A percentile compares a stretch with the other conserved stretches of the same genome.
Conservation (phyloP, 1,140 invertebrate species). For the Brachionus calyciflorus region DNA sequence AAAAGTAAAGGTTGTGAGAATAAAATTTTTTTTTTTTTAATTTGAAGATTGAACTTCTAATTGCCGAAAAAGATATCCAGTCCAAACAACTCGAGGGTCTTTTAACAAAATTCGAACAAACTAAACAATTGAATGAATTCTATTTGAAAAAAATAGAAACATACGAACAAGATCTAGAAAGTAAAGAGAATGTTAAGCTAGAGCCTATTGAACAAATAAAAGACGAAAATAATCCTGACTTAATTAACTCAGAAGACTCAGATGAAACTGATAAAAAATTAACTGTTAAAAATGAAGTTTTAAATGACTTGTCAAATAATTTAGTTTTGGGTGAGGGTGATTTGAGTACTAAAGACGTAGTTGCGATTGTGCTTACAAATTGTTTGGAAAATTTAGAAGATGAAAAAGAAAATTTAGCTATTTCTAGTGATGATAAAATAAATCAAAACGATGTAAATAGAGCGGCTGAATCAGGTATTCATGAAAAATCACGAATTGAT, state of each 20-base stretch:
- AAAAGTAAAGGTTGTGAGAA: no score
- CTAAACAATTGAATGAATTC: slow-evolving; percentile 14
- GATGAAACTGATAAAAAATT: slow-evolving; percentile 1
- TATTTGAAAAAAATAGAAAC: slow-evolving; percentile 7
- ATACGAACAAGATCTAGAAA: background rate
- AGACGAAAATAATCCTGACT: background rate
- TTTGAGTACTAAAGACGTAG: background rate
- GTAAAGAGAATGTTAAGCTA: slow-evolving; percentile 13
- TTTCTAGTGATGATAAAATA: background rate
- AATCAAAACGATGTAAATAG: background rate
- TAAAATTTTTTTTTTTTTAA: background rate
- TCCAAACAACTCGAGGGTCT: slow-evolving; percentile 34
- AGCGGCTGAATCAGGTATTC: background rate
- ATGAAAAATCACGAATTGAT: background rate
- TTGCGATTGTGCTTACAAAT: background rate
- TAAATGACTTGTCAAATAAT: slow-evolving; percentile 28
- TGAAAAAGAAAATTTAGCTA: slow-evolving; percentile 28
- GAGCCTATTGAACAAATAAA: background rate
- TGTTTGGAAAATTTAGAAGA: background rate
- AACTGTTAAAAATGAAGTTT: slow-evolving; percentile 2
- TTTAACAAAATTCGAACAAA: slow-evolving; percentile 24
- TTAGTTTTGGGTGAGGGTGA: background rate
- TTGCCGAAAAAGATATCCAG: slow-evolving; percentile 28
- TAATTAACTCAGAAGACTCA: no score
- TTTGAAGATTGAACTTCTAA: slow-evolving; percentile 14